phyloP scores from a whole-genome alignment of 2,797 vertebrate genomes.

The Ambastaia sidthimunki region DNA sequence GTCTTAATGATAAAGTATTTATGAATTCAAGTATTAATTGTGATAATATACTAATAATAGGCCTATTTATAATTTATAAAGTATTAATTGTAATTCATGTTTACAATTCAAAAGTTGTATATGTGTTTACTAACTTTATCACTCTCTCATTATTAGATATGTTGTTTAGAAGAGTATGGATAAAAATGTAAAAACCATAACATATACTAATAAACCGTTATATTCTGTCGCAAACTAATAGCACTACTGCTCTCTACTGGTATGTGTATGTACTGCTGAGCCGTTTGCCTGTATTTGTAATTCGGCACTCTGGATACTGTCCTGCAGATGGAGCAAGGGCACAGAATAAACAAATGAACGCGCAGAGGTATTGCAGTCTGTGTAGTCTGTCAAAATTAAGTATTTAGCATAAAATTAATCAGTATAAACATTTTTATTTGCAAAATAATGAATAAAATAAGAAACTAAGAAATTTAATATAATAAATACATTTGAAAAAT shows the following conservation, averaged over 20 bases:
- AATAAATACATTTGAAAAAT: too few species aligned
- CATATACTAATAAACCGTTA: background rate
- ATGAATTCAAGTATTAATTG: background rate
- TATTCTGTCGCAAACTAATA: background rate
- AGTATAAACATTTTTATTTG: too few species aligned
- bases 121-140: background rate
- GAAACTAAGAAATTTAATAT: too few species aligned
- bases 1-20: background rate
- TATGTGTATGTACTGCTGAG: background rate
- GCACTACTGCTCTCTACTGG: background rate
- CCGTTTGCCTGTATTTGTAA: background rate
- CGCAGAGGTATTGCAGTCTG: background rate
- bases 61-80: background rate
- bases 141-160: too few species aligned
- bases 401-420: too few species aligned
- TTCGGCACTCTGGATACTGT: background rate
- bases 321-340: slow-evolving; percentile 13
- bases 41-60: background rate
- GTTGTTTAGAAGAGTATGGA: too few species aligned
- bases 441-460: too few species aligned
- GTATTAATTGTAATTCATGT: background rate
- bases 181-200: too few species aligned
- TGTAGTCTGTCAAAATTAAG: background rate
- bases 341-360: background rate
- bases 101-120: background rate